A percentile compares a stretch with the other conserved stretches of the same genome.
Conservation (phyloP, 2,888 invertebrate species). For the Frankliniella fusca region DNA sequence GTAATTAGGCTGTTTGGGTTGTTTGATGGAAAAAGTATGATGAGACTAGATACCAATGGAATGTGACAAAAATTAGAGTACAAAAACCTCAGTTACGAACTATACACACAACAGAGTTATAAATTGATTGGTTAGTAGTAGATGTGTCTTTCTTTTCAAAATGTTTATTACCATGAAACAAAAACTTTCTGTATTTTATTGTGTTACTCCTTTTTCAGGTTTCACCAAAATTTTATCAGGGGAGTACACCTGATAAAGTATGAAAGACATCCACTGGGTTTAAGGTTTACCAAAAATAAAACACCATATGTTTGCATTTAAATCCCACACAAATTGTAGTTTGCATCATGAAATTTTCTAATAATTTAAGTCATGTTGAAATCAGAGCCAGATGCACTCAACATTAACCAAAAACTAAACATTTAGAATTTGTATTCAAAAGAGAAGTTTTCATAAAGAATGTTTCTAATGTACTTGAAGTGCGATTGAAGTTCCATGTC, state of each 20-base stretch:
- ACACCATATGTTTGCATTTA: neutral
- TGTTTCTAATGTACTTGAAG: neutral
- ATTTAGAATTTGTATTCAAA: neutral
- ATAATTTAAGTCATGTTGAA: neutral
- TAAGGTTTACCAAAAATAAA: neutral
- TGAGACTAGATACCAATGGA: conserved; percentile 22
- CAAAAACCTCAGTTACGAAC: neutral
- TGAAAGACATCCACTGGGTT: neutral
- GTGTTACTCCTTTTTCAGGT: neutral
- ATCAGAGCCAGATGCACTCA: neutral
- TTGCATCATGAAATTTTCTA: neutral
- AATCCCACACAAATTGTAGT: neutral
- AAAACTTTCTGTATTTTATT: no score
- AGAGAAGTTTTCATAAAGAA: neutral
- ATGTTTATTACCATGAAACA: no score
- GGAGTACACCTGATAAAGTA: neutral
- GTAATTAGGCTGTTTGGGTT: no score
- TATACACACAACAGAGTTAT: neutral
- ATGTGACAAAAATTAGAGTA: neutral
- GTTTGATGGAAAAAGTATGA: neutral
- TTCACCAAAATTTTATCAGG: neutral
- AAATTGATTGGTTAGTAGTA: neutral
- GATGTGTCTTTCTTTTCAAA: no score
- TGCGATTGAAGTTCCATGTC: neutral
- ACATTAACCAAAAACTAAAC: neutral